Conservation (phyloP, 2,888 invertebrate species). For the Eurois occulta region DNA sequence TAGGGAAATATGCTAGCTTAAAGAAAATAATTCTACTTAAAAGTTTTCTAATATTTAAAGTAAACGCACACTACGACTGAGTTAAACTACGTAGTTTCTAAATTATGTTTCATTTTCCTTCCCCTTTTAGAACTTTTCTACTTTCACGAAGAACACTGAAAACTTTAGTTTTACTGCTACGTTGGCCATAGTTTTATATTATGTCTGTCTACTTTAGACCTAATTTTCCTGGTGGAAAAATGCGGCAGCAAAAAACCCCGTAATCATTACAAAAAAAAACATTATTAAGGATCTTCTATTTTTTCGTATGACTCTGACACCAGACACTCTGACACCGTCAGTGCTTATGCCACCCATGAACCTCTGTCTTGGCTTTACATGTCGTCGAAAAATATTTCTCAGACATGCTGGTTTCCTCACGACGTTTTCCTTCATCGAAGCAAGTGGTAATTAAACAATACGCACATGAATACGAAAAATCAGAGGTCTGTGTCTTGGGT, state of each 20-base stretch:
- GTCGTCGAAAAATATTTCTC: too few species aligned
- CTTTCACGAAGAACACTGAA: conserved; percentile 22
- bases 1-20: neutral
- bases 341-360: too few species aligned
- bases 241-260: neutral
- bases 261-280: neutral
- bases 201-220: neutral
- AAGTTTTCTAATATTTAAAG: conserved; percentile 39
- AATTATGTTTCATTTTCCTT: conserved; percentile 40
- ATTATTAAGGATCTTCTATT: neutral
- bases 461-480: too few species aligned
- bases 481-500: too few species aligned
- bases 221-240: neutral
- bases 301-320: neutral
- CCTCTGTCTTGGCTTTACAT: too few species aligned
- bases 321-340: too few species aligned
- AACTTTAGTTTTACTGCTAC: conserved; percentile 18
- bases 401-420: too few species aligned
- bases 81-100: conserved; percentile 25
- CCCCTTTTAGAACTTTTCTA: conserved; percentile 7
- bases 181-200: conserved; percentile 12
- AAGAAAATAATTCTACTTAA: neutral
- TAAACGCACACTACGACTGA: neutral
- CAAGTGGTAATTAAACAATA: too few species aligned
- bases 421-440: too few species aligned